Evolutionary conservation across 2,797 vertebrate genomes (phyloP), one percentile per base, ranked within the genome.

Genomic region (Neostethus bicornis): DNA sequence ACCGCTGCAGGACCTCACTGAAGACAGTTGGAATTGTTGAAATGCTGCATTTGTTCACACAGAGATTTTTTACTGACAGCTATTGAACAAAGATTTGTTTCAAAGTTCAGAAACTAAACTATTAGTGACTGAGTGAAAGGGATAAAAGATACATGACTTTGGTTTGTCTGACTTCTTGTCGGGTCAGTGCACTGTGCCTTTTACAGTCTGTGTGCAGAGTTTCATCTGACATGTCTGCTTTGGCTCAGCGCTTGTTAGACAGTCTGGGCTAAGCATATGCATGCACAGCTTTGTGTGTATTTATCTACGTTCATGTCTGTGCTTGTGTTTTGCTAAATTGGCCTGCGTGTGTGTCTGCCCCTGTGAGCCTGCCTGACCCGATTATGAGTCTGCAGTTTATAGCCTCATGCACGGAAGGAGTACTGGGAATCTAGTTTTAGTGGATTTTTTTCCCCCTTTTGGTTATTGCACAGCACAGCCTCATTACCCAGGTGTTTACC

Each of bases 401-500:
- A 64, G 45, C 20, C 19, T 43, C 31, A 34, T 3, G 5, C 43
- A 20, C 34, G 38, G 31, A 57, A 51, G 1, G n/a, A 51, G 37
- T 49, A 68, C 64, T 85, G 75, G 75, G 55, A 85, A 90, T 82
- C 87, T 85, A 87, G 68, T 44, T 75, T 48, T 24, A 7, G 11
- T 51, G 13, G 44, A 35, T 85, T 66, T 43, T 55, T 20, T 52
- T 2, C 42, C 51, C 37, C 17, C 51, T 41, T 45, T 8, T n/a
- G 35, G 62, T 66, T 89, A 76, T 87, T 81, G 85, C 87, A 90
- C 66, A 66, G 87, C 78, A 17, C 81, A 91, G 84, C 76, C 85
- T 88, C 87, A 87, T 90, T 94, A 91, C 90, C 90, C 86, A 90
- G 64, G 78, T 88, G 86, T 91, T 94, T 92, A 90, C 89, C 87